phyloP scores from a whole-genome alignment of 2,888 invertebrate species.

The Cactoblastis cactorum region DNA sequence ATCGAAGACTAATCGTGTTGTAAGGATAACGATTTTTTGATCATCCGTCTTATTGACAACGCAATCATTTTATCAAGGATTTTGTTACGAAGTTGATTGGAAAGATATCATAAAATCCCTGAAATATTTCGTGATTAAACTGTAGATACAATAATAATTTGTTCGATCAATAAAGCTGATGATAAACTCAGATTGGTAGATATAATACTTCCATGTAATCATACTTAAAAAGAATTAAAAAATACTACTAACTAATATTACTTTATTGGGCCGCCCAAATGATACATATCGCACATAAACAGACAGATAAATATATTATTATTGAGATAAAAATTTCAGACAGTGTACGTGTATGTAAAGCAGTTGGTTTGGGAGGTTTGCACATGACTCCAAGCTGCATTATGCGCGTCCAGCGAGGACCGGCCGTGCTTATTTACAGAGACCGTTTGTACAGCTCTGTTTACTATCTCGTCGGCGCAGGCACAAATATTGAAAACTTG shows the following conservation, averaged over 20 bases:
- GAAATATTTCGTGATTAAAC: slow-evolving; percentile 33
- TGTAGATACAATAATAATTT: slow-evolving; percentile 28
- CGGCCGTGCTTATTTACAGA: slow-evolving; percentile 56
- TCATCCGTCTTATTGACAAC: slow-evolving; percentile 48
- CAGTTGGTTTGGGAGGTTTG: slow-evolving; percentile 14
- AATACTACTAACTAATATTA: slow-evolving; percentile 28
- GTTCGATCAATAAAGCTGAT: slow-evolving; percentile 48
- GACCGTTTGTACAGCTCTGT: slow-evolving; percentile 54
- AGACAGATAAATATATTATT: too few relatives aligned
- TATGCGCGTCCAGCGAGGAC: slow-evolving; percentile 30
- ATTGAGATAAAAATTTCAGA: too few relatives aligned
- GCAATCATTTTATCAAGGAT: slow-evolving; percentile 54
- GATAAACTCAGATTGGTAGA: slow-evolving; percentile 42
- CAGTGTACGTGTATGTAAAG: not conserved
- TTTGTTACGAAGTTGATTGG: slow-evolving; percentile 63
- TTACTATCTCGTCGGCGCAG: slow-evolving; percentile 47
- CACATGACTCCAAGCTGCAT: slow-evolving; percentile 18
- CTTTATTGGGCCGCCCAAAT: slow-evolving; percentile 22
- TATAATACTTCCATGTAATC: slow-evolving; percentile 41
- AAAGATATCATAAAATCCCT: slow-evolving; percentile 47
- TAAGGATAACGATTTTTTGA: slow-evolving; percentile 44
- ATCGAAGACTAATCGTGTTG: slow-evolving; percentile 34
- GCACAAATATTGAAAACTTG: slow-evolving; percentile 20
- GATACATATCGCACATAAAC: not conserved
- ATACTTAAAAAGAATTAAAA: slow-evolving; percentile 28